Evolutionary conservation across 2,113 vertebrate species (phyloP).

Genomic region (Neopipo cinnamomea): DNA sequence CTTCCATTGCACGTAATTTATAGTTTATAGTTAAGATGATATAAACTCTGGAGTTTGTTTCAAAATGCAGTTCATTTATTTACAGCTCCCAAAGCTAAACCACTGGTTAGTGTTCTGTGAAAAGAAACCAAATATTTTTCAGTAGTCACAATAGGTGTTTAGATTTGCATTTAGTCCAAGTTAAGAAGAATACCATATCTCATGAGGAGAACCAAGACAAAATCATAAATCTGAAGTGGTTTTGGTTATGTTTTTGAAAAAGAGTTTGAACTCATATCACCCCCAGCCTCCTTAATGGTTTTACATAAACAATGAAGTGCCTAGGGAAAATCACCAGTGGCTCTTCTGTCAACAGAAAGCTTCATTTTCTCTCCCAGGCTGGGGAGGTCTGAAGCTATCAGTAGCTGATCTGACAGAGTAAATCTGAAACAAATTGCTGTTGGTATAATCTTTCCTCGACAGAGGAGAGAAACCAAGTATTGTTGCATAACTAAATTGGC

Average conservation of each 20-base stretch:
- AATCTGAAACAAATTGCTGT: slow-evolving; percentile 80
- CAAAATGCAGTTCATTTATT: slow-evolving; percentile 42
- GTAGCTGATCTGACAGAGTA: slow-evolving; percentile 72
- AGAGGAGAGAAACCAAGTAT: slow-evolving; percentile 39
- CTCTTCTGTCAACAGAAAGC: slow-evolving; percentile 63
- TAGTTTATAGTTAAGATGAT: slow-evolving; percentile 26
- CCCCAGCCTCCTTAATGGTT: not conserved
- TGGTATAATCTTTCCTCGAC: slow-evolving; percentile 65
- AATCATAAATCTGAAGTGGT: not conserved
- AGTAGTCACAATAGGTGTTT: not conserved
- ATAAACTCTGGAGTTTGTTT: slow-evolving; percentile 9
- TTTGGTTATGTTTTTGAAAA: not conserved
- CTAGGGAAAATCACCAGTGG: slow-evolving; percentile 62
- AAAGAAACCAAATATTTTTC: slow-evolving; percentile 27
- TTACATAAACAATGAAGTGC: slow-evolving; percentile 50
- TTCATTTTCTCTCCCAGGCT: slow-evolving; percentile 68
- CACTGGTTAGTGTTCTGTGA: not conserved
- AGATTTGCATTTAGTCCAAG: not conserved
- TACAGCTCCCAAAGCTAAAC: slow-evolving; percentile 10
- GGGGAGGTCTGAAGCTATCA: slow-evolving; percentile 73
- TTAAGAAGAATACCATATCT: not conserved
- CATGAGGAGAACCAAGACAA: not conserved
- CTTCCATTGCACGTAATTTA: slow-evolving; percentile 38
- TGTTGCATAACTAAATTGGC: slow-evolving; percentile 14
- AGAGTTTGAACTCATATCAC: not conserved